These are phyloP conservation scores for Drosophila nasuta DNA, from an alignment of 1,140 invertebrate genomes.

Conservation along the genomic window DNA sequence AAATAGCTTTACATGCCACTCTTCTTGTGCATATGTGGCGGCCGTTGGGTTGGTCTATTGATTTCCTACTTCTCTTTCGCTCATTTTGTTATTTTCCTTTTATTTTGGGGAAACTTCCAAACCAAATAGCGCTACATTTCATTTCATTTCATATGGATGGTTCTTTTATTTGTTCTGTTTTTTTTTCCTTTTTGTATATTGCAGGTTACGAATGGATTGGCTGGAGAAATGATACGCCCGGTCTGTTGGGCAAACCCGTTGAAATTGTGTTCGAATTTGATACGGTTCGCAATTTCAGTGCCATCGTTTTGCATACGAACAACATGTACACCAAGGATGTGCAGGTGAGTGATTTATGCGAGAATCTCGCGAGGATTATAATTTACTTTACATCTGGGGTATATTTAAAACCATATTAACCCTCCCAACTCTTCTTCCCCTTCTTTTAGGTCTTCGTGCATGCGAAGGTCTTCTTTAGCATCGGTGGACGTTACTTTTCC, in stretches of 20 bases:
- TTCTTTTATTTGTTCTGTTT: conserved; percentile 17
- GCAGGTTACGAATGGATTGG: conserved; percentile 95
- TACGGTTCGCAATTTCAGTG: conserved; percentile 90
- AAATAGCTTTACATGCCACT: conserved; percentile 79
- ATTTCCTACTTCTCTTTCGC: conserved; percentile 37
- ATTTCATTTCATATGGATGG: conserved; percentile 54
- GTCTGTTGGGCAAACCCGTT: conserved; percentile 86
- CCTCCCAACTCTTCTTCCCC: not conserved
- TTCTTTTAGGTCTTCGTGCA: conserved; percentile 88
- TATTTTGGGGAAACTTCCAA: conserved; percentile 8
- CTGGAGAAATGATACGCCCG: conserved; percentile 90
- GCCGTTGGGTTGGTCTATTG: conserved; percentile 60
- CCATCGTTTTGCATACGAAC: conserved; percentile 90
- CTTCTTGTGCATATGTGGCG: conserved; percentile 39
- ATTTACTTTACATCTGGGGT: not conserved
- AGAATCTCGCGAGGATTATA: not conserved
- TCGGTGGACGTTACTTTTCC: conserved; percentile 90
- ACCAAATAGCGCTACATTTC: conserved; percentile 44
- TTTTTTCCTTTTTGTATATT: conserved; percentile 53
- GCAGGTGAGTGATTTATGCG: conserved; percentile 86
- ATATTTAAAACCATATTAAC: not conserved
- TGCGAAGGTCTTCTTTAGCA: conserved; percentile 90
- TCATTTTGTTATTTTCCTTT: not conserved
- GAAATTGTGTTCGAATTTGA: conserved; percentile 94
- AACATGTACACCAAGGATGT: conserved; percentile 89